phyloP scores from a whole-genome alignment of 30 jellyfish, hydroid and myxozoan genomes.

The Turritopsis dohrnii region DNA sequence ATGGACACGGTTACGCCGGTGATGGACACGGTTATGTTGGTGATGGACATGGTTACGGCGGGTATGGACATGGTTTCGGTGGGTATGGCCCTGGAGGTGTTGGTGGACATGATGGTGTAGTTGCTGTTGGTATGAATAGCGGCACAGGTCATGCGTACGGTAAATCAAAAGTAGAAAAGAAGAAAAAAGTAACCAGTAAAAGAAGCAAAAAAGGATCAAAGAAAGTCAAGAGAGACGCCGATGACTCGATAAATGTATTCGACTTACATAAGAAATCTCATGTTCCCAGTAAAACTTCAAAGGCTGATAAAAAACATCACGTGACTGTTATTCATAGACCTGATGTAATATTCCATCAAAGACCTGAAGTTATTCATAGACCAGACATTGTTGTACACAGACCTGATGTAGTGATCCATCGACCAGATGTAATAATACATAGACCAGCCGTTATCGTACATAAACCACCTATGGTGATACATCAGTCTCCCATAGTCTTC shows the following conservation, averaged over 20 bases:
- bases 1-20: conserved; percentile 25
- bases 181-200: conserved; percentile 30
- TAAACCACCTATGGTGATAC: conserved; percentile 76
- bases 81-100: conserved; percentile 19
- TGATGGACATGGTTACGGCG: conserved; percentile 34
- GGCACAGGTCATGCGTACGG: conserved; percentile 16
- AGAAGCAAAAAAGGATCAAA: conserved; percentile 66
- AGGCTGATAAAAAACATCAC: conserved; percentile 73
- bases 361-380: conserved; percentile 81
- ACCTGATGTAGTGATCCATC: conserved; percentile 82
- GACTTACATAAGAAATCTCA: conserved; percentile 2
- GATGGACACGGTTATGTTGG: conserved; percentile 28
- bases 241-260: conserved; percentile 11
- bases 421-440: conserved; percentile 84
- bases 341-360: conserved; percentile 68
- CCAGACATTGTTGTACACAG: conserved; percentile 93
- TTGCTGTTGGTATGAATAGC: neutral
- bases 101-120: conserved; percentile 17
- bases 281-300: neutral
- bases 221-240: conserved; percentile 40
- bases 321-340: conserved; percentile 81
- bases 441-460: conserved; percentile 96
- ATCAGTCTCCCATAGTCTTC: conserved; percentile 85
- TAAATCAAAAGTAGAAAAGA: conserved; percentile 13
- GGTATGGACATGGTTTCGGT: conserved; percentile 11